Evolutionary conservation across 2,797 vertebrate species (phyloP).

Genomic region (Linurgus olivaceus): DNA sequence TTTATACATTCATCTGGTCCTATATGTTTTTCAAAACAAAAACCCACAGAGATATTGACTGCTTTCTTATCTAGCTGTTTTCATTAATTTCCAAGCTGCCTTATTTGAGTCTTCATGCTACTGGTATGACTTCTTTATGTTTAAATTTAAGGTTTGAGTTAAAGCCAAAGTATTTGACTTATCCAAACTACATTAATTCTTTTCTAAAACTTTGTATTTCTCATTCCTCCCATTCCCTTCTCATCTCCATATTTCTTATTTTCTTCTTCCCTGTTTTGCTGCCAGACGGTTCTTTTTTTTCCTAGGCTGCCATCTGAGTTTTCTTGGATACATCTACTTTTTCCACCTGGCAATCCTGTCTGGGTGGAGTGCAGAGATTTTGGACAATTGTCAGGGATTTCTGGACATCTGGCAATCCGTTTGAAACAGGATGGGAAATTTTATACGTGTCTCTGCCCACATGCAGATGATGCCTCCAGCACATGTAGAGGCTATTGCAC

Average conservation of each 20-base stretch:
- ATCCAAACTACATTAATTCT: background rate
- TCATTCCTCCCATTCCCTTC: background rate
- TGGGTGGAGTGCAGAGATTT: constrained; percentile 16
- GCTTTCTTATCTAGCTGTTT: constrained; percentile 1
- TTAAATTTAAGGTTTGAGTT: constrained; percentile 8
- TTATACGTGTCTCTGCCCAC: background rate
- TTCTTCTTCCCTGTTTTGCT: background rate
- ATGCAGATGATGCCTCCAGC: constrained; percentile 23
- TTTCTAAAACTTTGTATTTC: background rate
- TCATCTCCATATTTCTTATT: background rate
- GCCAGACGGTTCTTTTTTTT: background rate
- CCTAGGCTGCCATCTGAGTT: background rate
- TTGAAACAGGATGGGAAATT: constrained; percentile 32
- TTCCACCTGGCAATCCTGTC: constrained; percentile 26
- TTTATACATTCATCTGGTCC: background rate
- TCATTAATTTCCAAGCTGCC: background rate
- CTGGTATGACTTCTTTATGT: background rate
- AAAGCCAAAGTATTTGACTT: constrained; percentile 1
- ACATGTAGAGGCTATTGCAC: background rate
- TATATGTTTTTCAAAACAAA: constrained; percentile 33
- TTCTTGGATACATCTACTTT: background rate
- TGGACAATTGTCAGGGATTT: constrained; percentile 14
- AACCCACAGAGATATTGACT: background rate
- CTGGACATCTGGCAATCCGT: constrained; percentile 48
- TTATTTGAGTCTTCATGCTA: background rate